phyloP scores from a whole-genome alignment of 1,140 invertebrate genomes.

The Lysiphlebus fabarum region DNA sequence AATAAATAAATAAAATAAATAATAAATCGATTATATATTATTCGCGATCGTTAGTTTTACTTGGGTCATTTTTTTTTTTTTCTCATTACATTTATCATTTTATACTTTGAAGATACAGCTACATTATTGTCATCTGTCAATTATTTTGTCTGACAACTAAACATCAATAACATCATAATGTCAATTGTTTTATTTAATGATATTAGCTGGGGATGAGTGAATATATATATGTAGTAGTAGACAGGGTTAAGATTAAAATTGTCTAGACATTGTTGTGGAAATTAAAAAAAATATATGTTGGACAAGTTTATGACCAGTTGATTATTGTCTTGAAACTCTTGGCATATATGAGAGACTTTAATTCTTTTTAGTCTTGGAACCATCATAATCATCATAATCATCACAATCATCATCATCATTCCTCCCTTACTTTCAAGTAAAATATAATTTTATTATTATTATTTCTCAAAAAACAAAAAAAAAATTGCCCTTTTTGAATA shows the following conservation, averaged over 20 bases:
- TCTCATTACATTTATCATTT: slow-evolving; percentile 55
- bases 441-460: slow-evolving; percentile 5
- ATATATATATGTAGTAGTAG: background rate
- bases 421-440: background rate
- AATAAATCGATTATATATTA: background rate
- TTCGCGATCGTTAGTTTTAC: slow-evolving; percentile 23
- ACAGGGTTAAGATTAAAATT: too few relatives aligned
- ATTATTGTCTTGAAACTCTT: slow-evolving; percentile 36
- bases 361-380: slow-evolving; percentile 9
- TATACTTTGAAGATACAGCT: slow-evolving; percentile 40
- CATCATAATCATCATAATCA: slow-evolving; percentile 25
- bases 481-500: background rate
- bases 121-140: background rate
- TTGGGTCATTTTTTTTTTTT: slow-evolving; percentile 33
- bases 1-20: too few relatives aligned
- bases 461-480: background rate
- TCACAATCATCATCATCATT: slow-evolving; percentile 26
- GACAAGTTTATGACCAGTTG: slow-evolving; percentile 40
- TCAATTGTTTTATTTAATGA: background rate
- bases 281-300: slow-evolving; percentile 25
- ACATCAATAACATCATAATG: too few relatives aligned
- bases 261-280: slow-evolving; percentile 4
- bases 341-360: too few relatives aligned
- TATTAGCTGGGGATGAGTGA: background rate
- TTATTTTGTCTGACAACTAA: too few relatives aligned